phyloP scores from a whole-genome alignment of 2,797 vertebrate species.

The Balearica regulorum region DNA sequence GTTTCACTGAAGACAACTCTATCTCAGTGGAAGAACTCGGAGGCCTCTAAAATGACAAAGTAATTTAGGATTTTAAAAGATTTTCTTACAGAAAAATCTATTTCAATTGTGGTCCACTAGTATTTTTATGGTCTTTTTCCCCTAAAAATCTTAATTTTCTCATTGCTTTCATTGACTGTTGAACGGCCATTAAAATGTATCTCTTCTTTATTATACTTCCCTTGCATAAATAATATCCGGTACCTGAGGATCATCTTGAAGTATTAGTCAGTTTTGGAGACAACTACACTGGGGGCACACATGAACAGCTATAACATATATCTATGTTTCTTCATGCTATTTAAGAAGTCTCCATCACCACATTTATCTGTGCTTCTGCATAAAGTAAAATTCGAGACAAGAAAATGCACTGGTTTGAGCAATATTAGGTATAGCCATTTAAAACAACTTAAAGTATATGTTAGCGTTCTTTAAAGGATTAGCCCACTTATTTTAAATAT shows the following conservation, averaged over 20 bases:
- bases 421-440: neutral
- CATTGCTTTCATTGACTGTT: neutral
- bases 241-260: neutral
- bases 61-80: neutral
- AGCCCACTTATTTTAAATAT: neutral
- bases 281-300: neutral
- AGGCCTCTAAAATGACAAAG: neutral
- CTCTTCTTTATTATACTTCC: neutral
- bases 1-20: neutral
- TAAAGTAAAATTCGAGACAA: neutral
- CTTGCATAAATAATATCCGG: neutral
- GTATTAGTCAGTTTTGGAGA: neutral
- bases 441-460: neutral
- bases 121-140: neutral
- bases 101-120: neutral
- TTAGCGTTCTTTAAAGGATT: neutral
- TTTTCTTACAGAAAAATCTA: conserved; percentile 23
- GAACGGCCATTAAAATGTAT: neutral
- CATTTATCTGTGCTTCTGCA: neutral
- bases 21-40: neutral
- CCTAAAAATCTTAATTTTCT: conserved; percentile 11
- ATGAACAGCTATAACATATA: neutral
- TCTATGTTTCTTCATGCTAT: neutral
- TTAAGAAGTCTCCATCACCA: neutral
- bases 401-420: neutral